phyloP scores from a whole-genome alignment of 2,113 vertebrate genomes.

The Callipepla squamata region DNA sequence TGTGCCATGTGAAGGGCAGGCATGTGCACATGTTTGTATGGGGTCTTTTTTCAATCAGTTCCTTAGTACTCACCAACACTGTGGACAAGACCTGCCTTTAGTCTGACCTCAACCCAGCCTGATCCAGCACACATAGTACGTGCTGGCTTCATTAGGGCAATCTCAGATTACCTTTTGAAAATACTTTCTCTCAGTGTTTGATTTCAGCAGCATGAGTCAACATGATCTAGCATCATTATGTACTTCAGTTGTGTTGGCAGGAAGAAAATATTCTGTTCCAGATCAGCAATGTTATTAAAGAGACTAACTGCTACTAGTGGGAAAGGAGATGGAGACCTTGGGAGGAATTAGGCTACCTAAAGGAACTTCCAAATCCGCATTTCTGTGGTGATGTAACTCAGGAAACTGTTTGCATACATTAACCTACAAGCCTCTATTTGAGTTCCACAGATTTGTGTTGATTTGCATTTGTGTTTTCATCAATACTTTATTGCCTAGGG shows the following conservation, averaged over 20 bases:
- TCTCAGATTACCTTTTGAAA: not conserved
- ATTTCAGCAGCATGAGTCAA: not conserved
- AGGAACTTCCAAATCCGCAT: not conserved
- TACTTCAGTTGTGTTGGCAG: not conserved
- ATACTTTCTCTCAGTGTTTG: not conserved
- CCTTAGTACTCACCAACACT: not conserved
- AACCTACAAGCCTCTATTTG: not conserved
- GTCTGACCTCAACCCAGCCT: not conserved
- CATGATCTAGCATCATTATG: not conserved
- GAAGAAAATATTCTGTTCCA: not conserved
- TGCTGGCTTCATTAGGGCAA: not conserved
- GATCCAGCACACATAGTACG: not conserved
- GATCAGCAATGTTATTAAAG: not conserved
- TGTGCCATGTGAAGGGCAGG: rapidly evolving
- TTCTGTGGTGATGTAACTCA: not conserved
- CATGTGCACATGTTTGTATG: rapidly evolving
- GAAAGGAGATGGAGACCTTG: not conserved
- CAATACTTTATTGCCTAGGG: not conserved
- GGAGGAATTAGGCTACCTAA: not conserved
- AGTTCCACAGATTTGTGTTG: not conserved
- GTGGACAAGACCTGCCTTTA: not conserved
- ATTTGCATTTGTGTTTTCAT: constrained; percentile 9
- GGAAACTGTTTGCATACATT: not conserved
- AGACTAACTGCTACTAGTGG: not conserved
- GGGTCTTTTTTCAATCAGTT: not conserved